Evolutionary conservation across 2,797 vertebrate species (phyloP).

Genomic region (Rhinoraja longicauda): DNA sequence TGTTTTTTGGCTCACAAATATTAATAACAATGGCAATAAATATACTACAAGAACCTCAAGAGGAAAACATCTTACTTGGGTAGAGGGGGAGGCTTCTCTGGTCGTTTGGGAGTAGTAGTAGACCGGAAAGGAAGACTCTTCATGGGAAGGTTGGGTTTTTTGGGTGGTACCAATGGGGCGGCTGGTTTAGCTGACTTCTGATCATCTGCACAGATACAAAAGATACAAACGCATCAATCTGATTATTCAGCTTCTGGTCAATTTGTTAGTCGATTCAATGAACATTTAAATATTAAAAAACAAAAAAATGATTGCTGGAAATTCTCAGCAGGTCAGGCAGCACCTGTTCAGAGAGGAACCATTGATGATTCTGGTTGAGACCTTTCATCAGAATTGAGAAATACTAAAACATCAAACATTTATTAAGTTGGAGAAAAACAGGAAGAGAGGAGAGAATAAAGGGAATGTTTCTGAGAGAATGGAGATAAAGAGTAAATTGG

Average conservation of each 20-base stretch:
- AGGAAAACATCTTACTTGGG: constrained; percentile 55
- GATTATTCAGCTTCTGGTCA: not conserved
- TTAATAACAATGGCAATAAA: not conserved
- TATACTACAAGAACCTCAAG: not conserved
- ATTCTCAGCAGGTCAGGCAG: too few relatives aligned
- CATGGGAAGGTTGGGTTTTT: constrained; percentile 78
- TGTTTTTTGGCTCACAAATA: not conserved
- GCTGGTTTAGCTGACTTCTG: constrained; percentile 75
- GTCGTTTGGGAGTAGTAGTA: constrained; percentile 71
- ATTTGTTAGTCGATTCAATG: not conserved
- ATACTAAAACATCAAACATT: too few relatives aligned
- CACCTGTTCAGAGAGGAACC: too few relatives aligned
- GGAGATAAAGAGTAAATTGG: too few relatives aligned
- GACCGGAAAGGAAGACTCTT: constrained; percentile 64
- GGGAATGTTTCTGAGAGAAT: too few relatives aligned
- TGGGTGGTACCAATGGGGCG: constrained; percentile 81
- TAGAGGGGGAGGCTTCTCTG: constrained; percentile 70
- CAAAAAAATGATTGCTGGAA: too few relatives aligned
- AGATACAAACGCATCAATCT: not conserved
- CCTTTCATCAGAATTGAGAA: too few relatives aligned
- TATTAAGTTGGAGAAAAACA: too few relatives aligned
- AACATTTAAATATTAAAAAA: not conserved
- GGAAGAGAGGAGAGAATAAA: too few relatives aligned
- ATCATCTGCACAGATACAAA: constrained; percentile 62
- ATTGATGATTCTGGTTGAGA: too few relatives aligned